Conservation (phyloP, 2,888 invertebrate species). For the Allacma fusca region DNA sequence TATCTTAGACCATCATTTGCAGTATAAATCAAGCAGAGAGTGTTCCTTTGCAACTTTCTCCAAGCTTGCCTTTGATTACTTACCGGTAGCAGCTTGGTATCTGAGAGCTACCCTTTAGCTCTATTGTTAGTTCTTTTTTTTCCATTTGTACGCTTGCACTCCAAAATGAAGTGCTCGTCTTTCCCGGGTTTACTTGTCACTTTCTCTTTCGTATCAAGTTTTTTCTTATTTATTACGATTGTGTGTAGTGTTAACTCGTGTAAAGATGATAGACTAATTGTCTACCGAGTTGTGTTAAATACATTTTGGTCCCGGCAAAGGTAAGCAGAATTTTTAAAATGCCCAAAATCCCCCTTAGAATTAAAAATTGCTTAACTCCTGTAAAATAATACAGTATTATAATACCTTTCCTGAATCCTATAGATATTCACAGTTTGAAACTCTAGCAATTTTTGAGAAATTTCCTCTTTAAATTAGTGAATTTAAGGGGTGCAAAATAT, state of each 20-base stretch:
- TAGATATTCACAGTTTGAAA: too few relatives aligned
- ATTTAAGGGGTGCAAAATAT: too few relatives aligned
- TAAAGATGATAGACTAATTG: conserved; percentile 83
- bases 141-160: background rate
- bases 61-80: background rate
- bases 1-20: conserved; percentile 36
- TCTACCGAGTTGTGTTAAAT: conserved; percentile 87
- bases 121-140: background rate
- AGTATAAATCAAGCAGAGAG: conserved; percentile 35
- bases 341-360: background rate
- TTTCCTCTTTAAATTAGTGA: too few relatives aligned
- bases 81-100: background rate
- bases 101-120: background rate
- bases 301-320: conserved; percentile 90
- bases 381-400: too few relatives aligned
- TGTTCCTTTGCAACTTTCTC: conserved; percentile 13
- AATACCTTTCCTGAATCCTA: too few relatives aligned
- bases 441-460: too few relatives aligned
- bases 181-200: conserved; percentile 15
- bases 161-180: conserved; percentile 15
- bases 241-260: conserved; percentile 65
- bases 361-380: too few relatives aligned
- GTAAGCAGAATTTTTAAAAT: conserved; percentile 68
- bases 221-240: conserved; percentile 13
- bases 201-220: conserved; percentile 19